Evolutionary conservation across 2,888 invertebrate species (phyloP), one percentile per base, ranked within the genome.

Genomic region (Phragmatobia fuliginosa): DNA sequence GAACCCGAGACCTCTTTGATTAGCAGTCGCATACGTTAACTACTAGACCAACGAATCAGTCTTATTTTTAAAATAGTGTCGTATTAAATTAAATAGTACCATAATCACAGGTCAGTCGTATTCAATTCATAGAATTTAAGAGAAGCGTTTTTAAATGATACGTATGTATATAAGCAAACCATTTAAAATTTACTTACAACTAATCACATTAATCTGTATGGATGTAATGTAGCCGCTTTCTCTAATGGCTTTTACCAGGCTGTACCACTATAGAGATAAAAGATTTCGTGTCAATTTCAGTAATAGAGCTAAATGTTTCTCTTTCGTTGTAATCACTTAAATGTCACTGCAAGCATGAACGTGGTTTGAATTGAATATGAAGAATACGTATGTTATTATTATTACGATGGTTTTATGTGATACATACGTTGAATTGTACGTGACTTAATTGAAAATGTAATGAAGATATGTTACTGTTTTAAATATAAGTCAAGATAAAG

Each of bases 161-260:
- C 28, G 25, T 36, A 14, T 36, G 14, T 14, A 38, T n/a, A n/a
- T n/a, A 38, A 38, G 14, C 56, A 61, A 31, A 61, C 31, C 61
- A 65, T 69, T 65, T 32, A 65, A 61, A 52, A 69, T 65, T 61
- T 38, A 52, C 28, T 61, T 25, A 65, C 68, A 71, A 64, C 28
- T 64, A 60, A 33, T 67, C 41, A 68, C 62, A 58, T 71, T 67
- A 68, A 63, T 63, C 41, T 32, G 64, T 65, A 65, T 63, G 61
- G 56, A 71, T n/a, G n/a, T n/a, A n/a, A n/a, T n/a, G n/a, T n/a
- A 61, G 68, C 61, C 33, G 25, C 28, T 58, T 31, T 62, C 61
- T 52, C 64, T 61, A 71, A 71, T 68, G 65, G 71, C 64, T 63
- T 67, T 67, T 62, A 33, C 52, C 64, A 36, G 18, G 18, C 61